Base-by-base conservation (phyloP, 2,797 vertebrate genomes). In the Rhinophrynus dorsalis region DNA sequence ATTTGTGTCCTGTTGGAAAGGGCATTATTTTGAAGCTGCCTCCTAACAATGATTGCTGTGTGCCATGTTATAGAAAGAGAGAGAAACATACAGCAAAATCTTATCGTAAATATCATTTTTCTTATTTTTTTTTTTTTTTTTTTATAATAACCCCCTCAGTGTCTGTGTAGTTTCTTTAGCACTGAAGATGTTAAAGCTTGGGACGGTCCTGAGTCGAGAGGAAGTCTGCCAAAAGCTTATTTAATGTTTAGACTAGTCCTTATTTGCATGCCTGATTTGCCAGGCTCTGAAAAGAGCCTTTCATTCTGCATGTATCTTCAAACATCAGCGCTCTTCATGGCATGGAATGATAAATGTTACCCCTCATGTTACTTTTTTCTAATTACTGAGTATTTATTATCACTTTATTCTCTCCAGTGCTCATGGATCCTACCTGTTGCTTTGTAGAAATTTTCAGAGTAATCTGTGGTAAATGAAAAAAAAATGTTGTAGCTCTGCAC, bases 241-340 rank as follows among this genome's bases (percentile, higher is more conserved):
- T 45, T 50, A 27, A 33, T n/a, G 18, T 44, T 21, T 64, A 40
- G 37, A 37, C 10, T 60, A 23, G n/a, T n/a, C 21, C 35, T 47
- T 71, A 30, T 57, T 52, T 73, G 69, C 69, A 66, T 65, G 61
- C 33, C 69, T 65, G 38, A 15, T 70, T 35, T 66, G 35, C 42
- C 47, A 48, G 23, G 24, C 27, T 59, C 33, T 42, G 17, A 40
- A 44, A 59, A 57, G 24, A 40, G 30, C 26, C 58, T 32, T 65
- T 72, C 29, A 42, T 51, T 47, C 24, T 52, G 61, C 61, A 59
- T 73, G 69, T 59, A 40, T 50, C 13, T 23, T 50, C 44, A 9
- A 45, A 32, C 45, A 17, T 70, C 47, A 29, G 1, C 45, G 27
- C 23, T 60, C 10, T 61, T 23, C 33, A 48, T 63, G 12, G 42